These are phyloP conservation scores for Myotis brandtii DNA, from an alignment of 2,113 vertebrate genomes.

Conservation along the genomic window DNA sequence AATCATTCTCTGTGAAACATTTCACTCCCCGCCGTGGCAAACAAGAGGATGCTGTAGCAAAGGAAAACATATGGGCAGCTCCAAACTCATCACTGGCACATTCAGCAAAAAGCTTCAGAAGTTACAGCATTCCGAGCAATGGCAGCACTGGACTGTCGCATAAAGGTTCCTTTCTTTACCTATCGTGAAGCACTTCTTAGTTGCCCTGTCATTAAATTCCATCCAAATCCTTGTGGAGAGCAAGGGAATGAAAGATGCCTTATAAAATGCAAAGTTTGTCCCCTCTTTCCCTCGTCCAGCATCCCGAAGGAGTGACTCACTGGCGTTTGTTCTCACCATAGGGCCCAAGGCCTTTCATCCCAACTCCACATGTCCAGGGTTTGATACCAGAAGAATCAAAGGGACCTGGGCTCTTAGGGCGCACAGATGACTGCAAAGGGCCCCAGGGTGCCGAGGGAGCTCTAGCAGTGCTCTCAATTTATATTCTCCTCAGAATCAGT, in stretches of 20 bases:
- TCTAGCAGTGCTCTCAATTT: background rate
- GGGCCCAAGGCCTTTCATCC: background rate
- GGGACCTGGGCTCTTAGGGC: background rate
- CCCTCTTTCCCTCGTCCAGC: background rate
- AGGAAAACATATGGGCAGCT: background rate
- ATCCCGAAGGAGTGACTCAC: background rate
- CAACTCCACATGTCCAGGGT: background rate
- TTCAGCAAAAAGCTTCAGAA: background rate
- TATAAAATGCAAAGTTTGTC: background rate
- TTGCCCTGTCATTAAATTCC: background rate
- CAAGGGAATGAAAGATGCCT: background rate
- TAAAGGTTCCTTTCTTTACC: slow-evolving; percentile 7
- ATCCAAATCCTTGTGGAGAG: background rate
- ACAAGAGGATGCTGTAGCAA: background rate
- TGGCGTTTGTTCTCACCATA: background rate
- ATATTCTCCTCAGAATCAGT: background rate
- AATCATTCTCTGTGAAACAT: background rate
- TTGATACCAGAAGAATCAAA: background rate
- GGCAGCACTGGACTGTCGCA: background rate
- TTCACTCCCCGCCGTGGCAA: background rate
- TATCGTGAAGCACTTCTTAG: background rate
- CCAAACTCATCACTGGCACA: background rate
- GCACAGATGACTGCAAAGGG: background rate
- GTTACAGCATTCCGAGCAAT: background rate
- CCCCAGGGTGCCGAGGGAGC: background rate